Percentiles rank a stretch among this genome's conserved stretches.
These are phyloP conservation scores for Sebastes hopkinsi DNA, from an alignment of 2,797 vertebrate genomes.

Conservation along the genomic window DNA sequence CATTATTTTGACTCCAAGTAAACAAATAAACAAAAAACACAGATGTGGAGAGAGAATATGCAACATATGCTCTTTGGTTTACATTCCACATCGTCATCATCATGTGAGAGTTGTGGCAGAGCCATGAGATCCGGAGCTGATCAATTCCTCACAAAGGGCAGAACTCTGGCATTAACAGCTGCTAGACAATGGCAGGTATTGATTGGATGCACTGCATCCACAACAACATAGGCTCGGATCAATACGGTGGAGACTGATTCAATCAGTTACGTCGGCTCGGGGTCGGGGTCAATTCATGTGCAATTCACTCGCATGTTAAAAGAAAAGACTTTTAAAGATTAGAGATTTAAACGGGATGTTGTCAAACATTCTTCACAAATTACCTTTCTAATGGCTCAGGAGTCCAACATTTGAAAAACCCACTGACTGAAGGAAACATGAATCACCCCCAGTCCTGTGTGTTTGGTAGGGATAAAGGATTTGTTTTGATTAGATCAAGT, in stretches of 20 bases:
- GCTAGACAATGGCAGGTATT: constrained; percentile 37
- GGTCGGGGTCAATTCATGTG: background rate
- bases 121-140: constrained; percentile 36
- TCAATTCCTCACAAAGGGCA: constrained; percentile 54
- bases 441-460: constrained; percentile 9
- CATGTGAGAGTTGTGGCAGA: constrained; percentile 10
- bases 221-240: constrained; percentile 36
- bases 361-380: background rate
- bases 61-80: constrained; percentile 11
- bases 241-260: constrained; percentile 44
- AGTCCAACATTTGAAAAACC: constrained; percentile 11
- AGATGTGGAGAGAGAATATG: background rate
- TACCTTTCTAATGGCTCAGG: background rate
- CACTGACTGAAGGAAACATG: constrained; percentile 22
- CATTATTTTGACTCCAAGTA: background rate
- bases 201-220: constrained; percentile 41
- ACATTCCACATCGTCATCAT: constrained; percentile 10
- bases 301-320: background rate
- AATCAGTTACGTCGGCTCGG: constrained; percentile 7
- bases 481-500: constrained; percentile 44
- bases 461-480: constrained; percentile 27
- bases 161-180: constrained; percentile 23
- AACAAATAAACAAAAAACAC: background rate
- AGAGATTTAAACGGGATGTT: background rate
- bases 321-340: too few species aligned